These are phyloP conservation scores for Synanthedon formicaeformis DNA, from an alignment of 2,888 invertebrate species.

Conservation along the genomic window DNA sequence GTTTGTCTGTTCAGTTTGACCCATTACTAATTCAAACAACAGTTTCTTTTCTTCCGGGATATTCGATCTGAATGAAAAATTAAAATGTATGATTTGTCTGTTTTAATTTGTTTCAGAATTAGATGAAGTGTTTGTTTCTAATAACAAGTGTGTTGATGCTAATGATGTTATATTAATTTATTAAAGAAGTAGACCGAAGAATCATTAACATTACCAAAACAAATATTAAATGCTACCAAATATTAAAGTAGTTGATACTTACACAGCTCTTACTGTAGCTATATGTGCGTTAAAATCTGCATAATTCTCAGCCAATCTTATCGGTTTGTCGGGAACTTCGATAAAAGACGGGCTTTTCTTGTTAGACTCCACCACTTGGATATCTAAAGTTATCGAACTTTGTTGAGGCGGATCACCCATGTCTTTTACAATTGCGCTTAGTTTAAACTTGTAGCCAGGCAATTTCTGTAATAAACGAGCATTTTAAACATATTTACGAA, in stretches of 20 bases:
- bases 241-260: constrained; percentile 41
- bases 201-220: too few species aligned
- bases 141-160: too few species aligned
- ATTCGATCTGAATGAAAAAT: constrained; percentile 72
- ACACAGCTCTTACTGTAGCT: constrained; percentile 77
- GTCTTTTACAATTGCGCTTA: constrained; percentile 84
- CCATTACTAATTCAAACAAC: constrained; percentile 83
- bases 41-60: constrained; percentile 79
- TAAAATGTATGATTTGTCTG: neutral
- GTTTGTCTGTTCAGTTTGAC: constrained; percentile 88
- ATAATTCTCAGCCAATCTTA: constrained; percentile 79
- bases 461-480: constrained; percentile 55
- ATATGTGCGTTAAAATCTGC: constrained; percentile 78
- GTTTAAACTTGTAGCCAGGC: constrained; percentile 74
- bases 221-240: constrained; percentile 1
- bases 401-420: constrained; percentile 75
- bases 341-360: constrained; percentile 85
- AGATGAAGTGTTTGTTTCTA: too few species aligned
- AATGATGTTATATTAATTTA: too few species aligned
- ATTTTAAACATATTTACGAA: too few species aligned
- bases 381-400: constrained; percentile 82
- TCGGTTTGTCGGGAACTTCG: constrained; percentile 70
- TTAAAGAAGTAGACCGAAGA: too few species aligned
- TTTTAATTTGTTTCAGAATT: too few species aligned
- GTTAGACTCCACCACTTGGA: constrained; percentile 88